Base-by-base conservation (phyloP, 1,140 invertebrate species). In the Latrodectus geometricus region DNA sequence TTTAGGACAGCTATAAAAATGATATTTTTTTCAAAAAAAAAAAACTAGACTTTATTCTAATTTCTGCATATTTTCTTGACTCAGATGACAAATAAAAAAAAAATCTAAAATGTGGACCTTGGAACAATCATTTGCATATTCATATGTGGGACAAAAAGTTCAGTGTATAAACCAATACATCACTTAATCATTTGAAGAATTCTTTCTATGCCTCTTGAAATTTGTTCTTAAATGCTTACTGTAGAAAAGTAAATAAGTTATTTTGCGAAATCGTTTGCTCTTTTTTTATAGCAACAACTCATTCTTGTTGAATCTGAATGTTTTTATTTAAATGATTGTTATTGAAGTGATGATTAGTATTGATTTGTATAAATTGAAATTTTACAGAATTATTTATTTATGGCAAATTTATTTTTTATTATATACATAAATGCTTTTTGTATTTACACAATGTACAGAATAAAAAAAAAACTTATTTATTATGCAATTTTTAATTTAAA, bases 1-100 rank as follows among this genome's bases (percentile, higher is more conserved):
- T 56, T 20, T 86, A 86, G 35, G 83, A 70, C 74, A 54, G 20
- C 70, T 86, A 69, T 65, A 72, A 81, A 49, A 68, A 81, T 70
- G 14, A 11, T 81, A 52, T 81, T 23, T 70, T 70, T 70, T 23
- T 70, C 21, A 21, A 23, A 21, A 48, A 20, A 17, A n/a, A 8
- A 66, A 14, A 66, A 9, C 17, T 66, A n/a, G 17, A 66, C 17
- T 8, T 66, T 66, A 66, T 66, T 66, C 17, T 66, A 20, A 20
- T n/a, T 61, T 17, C 54, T 61, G 54, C 35, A 35, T 61, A 61
- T 61, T 17, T 61, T 4, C 8, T 14, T 2, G 8, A 61, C 54
- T 61, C 35, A 35, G 35, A 35, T 9, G 54, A 56, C 76, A 78
- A 68, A 68, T 66, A 61, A 61, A 61, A 61, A n/a, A n/a, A 61